Evolutionary conservation across 2,797 vertebrate genomes (phyloP).

Genomic region (Mionectes olivaceus): DNA sequence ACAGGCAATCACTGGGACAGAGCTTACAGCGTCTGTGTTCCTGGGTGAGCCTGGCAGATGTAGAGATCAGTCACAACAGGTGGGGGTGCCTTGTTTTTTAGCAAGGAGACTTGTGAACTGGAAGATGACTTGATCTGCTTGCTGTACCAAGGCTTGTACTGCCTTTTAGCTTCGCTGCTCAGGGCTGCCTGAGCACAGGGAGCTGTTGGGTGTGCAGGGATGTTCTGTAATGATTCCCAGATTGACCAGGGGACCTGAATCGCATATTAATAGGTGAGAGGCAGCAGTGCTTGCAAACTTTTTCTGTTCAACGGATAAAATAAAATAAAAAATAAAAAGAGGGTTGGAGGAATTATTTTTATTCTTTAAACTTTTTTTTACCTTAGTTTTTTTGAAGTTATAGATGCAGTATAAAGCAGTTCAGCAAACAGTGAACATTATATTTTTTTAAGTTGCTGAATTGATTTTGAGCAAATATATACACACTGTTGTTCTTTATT

Average conservation of each 20-base stretch:
- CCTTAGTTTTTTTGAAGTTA: background rate
- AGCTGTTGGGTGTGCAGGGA: background rate
- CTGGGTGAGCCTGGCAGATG: background rate
- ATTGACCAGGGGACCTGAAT: background rate
- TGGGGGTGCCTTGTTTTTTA: background rate
- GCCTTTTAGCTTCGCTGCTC: background rate
- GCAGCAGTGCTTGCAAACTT: background rate
- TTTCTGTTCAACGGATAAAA: background rate
- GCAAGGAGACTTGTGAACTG: background rate
- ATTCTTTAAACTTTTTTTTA: background rate
- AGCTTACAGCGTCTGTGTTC: background rate
- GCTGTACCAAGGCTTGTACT: background rate
- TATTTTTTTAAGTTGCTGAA: slow-evolving; percentile 57
- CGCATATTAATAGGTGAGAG: background rate
- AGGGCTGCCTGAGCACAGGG: background rate
- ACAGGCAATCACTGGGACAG: background rate
- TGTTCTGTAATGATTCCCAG: background rate
- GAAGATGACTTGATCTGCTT: background rate
- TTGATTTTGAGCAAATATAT: slow-evolving; percentile 53
- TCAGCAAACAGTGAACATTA: slow-evolving; percentile 13
- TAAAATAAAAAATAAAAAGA: background rate
- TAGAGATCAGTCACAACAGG: background rate
- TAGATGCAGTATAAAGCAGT: slow-evolving; percentile 22
- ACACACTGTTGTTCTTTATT: slow-evolving; percentile 21
- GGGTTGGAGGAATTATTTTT: background rate